Conservation (phyloP, 2,113 vertebrate species). For the Plecotus auritus region DNA sequence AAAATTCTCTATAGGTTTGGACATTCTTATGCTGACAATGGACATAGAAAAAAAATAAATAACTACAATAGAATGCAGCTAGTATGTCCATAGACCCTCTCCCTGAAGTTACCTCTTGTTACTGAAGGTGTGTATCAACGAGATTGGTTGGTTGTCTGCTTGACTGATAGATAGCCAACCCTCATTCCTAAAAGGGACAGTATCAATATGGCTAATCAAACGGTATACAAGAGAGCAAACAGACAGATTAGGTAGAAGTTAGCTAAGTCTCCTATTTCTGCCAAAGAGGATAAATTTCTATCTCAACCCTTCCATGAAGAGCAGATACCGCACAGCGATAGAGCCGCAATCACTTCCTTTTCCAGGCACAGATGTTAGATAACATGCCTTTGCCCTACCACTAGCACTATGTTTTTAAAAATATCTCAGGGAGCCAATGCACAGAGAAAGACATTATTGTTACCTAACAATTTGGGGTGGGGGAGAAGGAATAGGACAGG, state of each 20-base stretch:
- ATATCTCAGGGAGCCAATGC: neutral
- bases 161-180: conserved; percentile 33
- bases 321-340: neutral
- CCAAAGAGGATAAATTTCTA: conserved; percentile 40
- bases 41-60: neutral
- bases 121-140: neutral
- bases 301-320: conserved; percentile 26
- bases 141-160: neutral
- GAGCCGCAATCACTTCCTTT: neutral
- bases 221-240: conserved; percentile 4
- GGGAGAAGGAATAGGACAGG: neutral
- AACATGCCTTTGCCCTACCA: neutral
- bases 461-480: neutral
- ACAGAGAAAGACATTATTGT: neutral
- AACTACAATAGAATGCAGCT: neutral
- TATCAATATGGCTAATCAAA: conserved; percentile 59
- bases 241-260: conserved; percentile 38
- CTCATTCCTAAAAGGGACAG: conserved; percentile 47
- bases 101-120: neutral
- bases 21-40: neutral
- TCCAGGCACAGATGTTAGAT: neutral
- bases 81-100: neutral
- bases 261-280: conserved; percentile 40
- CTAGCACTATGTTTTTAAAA: neutral
- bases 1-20: neutral